Conservation (phyloP, 2,113 vertebrate species). For the Merops nubicus region DNA sequence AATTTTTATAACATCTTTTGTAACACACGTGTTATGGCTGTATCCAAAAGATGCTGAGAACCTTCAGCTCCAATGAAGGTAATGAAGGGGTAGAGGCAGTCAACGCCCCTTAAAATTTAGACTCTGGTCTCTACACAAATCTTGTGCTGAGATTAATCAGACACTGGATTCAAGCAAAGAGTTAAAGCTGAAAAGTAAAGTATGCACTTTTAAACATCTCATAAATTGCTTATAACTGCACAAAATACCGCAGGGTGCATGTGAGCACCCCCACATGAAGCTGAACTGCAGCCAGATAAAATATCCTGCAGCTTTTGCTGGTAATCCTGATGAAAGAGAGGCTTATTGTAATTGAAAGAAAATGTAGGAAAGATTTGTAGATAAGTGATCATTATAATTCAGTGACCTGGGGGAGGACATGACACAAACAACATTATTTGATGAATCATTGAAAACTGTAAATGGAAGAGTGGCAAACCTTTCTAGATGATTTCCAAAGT, state of each 20-base stretch:
- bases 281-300: constrained; percentile 54
- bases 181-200: constrained; percentile 33
- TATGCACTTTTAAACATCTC: background rate
- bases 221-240: constrained; percentile 46
- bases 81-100: background rate
- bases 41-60: background rate
- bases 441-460: background rate
- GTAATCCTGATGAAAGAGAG: constrained; percentile 50
- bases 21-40: background rate
- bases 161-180: background rate
- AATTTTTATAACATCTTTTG: background rate
- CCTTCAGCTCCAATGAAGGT: background rate
- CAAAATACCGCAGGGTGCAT: constrained; percentile 22
- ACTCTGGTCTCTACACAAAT: background rate
- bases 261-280: constrained; percentile 31
- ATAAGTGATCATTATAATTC: constrained; percentile 10
- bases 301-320: constrained; percentile 44
- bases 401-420: background rate
- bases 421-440: background rate
- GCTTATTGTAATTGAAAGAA: constrained; percentile 28
- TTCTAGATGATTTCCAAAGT: background rate
- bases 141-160: background rate
- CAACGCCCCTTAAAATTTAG: background rate
- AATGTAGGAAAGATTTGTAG: constrained; percentile 36
- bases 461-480: background rate